phyloP scores from a whole-genome alignment of 2,888 invertebrate genomes.

The Pediacus dermestoides region DNA sequence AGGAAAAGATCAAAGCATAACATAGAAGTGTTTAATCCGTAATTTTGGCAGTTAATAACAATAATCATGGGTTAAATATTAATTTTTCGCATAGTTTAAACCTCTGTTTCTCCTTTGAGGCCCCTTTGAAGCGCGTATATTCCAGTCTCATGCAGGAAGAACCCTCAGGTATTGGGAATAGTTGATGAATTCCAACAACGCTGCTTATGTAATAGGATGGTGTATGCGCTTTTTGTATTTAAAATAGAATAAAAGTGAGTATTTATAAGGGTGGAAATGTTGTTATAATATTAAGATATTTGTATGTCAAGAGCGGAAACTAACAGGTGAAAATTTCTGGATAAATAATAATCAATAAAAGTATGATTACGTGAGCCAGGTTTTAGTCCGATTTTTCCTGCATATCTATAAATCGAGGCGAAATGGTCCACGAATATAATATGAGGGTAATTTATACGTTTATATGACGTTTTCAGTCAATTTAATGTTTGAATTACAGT shows the following conservation, averaged over 20 bases:
- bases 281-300: too few relatives aligned
- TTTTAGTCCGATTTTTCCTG: too few relatives aligned
- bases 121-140: conserved; percentile 34
- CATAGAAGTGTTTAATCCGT: conserved; percentile 34
- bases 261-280: too few relatives aligned
- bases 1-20: conserved; percentile 32
- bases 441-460: conserved; percentile 14
- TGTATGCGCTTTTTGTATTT: too few relatives aligned
- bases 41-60: conserved; percentile 42
- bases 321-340: too few relatives aligned
- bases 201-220: too few relatives aligned
- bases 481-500: conserved; percentile 29
- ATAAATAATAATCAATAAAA: too few relatives aligned
- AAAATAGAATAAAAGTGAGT: too few relatives aligned
- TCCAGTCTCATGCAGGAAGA: conserved; percentile 27
- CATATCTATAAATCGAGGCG: too few relatives aligned
- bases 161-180: conserved; percentile 47
- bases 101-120: conserved; percentile 36
- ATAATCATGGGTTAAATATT: conserved; percentile 47
- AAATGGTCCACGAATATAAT: conserved; percentile 3
- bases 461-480: conserved; percentile 30
- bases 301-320: too few relatives aligned
- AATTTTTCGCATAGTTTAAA: conserved; percentile 50
- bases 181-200: conserved; percentile 45
- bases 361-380: too few relatives aligned